phyloP scores from a whole-genome alignment of 2,888 invertebrate species.

The Coleophora deauratella region DNA sequence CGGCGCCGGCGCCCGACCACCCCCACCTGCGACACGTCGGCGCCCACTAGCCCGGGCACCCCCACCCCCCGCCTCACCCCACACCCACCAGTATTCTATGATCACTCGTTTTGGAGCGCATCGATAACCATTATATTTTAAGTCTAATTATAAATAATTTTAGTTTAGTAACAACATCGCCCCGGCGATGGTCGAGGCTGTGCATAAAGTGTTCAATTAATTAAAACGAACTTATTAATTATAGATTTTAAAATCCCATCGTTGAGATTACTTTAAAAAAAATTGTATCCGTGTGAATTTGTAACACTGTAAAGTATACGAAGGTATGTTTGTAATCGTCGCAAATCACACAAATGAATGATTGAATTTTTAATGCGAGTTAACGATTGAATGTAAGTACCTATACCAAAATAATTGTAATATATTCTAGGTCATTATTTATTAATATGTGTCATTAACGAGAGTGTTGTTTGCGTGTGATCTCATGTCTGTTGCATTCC shows the following conservation, averaged over 20 bases:
- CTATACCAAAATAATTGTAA: constrained; percentile 66
- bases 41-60: constrained; percentile 37
- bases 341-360: constrained; percentile 40
- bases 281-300: constrained; percentile 39
- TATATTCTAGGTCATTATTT: constrained; percentile 67
- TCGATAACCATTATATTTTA: constrained; percentile 64
- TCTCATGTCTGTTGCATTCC: constrained; percentile 56
- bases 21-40: constrained; percentile 57
- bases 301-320: constrained; percentile 53
- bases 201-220: constrained; percentile 72
- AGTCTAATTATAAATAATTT: constrained; percentile 28
- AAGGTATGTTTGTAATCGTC: constrained; percentile 32
- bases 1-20: constrained; percentile 47
- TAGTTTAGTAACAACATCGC: constrained; percentile 57
- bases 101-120: constrained; percentile 74
- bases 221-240: constrained; percentile 42
- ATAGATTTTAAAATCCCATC: constrained; percentile 60
- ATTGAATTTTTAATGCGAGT: constrained; percentile 29
- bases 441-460: constrained; percentile 52
- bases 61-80: constrained; percentile 21
- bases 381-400: constrained; percentile 40
- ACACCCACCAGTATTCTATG: constrained; percentile 70
- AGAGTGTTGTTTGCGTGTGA: constrained; percentile 57
- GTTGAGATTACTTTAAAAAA: constrained; percentile 51
- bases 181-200: constrained; percentile 62